These are phyloP conservation scores for Numida meleagris DNA, from an alignment of 2,113 vertebrate species.

Conservation along the genomic window DNA sequence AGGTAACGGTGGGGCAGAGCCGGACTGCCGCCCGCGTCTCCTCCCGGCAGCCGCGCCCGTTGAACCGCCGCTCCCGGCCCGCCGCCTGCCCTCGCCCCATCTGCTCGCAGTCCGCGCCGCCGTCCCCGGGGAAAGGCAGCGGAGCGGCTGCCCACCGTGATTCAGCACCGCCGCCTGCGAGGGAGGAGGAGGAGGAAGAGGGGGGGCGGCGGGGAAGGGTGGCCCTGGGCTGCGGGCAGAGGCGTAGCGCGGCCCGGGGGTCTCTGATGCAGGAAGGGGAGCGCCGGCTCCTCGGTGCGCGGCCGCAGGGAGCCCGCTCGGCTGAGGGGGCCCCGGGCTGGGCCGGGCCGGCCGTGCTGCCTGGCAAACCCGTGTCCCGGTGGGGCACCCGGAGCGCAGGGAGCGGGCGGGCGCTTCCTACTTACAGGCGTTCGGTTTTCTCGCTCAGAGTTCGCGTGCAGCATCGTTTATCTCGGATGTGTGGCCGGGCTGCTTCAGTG, in stretches of 20 bases:
- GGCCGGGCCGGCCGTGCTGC: too few relatives aligned
- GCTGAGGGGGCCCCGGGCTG: background rate
- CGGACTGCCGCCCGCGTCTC: too few relatives aligned
- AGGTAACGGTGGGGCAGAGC: background rate
- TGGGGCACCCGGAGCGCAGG: background rate
- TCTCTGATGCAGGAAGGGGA: too few relatives aligned
- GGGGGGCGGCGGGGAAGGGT: background rate
- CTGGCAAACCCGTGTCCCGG: too few relatives aligned
- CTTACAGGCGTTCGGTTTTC: background rate
- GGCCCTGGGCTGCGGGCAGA: too few relatives aligned
- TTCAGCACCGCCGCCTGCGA: conserved; percentile 44
- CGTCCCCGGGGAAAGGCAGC: too few relatives aligned
- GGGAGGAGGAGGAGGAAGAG: background rate
- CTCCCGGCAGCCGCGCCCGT: too few relatives aligned
- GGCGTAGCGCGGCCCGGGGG: too few relatives aligned
- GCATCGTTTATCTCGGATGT: fast-evolving
- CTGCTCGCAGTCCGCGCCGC: background rate
- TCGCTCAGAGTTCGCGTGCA: fast-evolving
- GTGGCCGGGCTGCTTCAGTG: background rate
- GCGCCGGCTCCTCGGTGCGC: too few relatives aligned
- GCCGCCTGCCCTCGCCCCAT: background rate
- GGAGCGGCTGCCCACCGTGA: background rate
- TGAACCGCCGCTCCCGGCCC: background rate
- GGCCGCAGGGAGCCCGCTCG: too few relatives aligned
- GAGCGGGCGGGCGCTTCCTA: background rate